phyloP scores from a whole-genome alignment of 1,140 invertebrate genomes.

The Diploscapter pachys region DNA sequence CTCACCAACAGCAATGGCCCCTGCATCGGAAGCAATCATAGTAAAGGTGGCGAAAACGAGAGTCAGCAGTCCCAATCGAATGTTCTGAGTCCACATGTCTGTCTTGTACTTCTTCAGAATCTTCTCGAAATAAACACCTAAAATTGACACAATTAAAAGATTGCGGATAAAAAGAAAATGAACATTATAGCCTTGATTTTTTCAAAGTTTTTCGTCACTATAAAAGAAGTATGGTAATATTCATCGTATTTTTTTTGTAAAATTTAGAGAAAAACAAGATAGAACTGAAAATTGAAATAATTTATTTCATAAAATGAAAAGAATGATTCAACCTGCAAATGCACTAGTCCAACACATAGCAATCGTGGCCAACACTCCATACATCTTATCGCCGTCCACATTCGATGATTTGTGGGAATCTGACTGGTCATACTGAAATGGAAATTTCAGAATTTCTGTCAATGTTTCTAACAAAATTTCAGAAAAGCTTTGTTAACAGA shows the following conservation, averaged over 20 bases:
- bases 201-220: no score
- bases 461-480: no score
- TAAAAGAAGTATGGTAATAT: no score
- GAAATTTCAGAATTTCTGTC: not conserved
- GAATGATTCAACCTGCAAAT: constrained; percentile 8
- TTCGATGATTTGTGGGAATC: not conserved
- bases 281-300: no score
- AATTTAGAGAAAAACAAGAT: no score
- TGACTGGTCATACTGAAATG: constrained; percentile 1
- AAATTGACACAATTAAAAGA: no score
- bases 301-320: no score
- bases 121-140: constrained; percentile 32
- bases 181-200: no score
- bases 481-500: not conserved
- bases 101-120: constrained; percentile 28
- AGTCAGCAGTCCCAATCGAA: constrained; percentile 28
- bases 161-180: no score
- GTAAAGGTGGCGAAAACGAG: constrained; percentile 11
- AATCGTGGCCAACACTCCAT: constrained; percentile 17
- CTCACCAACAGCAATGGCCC: not conserved
- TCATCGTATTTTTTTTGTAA: no score
- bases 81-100: constrained; percentile 34
- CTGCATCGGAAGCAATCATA: constrained; percentile 11
- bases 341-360: constrained; percentile 34
- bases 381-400: not conserved